Evolutionary conservation across 2,888 invertebrate genomes (phyloP), one percentile per base, ranked within the genome.

Genomic region (Flabesymbios commensalis): DNA sequence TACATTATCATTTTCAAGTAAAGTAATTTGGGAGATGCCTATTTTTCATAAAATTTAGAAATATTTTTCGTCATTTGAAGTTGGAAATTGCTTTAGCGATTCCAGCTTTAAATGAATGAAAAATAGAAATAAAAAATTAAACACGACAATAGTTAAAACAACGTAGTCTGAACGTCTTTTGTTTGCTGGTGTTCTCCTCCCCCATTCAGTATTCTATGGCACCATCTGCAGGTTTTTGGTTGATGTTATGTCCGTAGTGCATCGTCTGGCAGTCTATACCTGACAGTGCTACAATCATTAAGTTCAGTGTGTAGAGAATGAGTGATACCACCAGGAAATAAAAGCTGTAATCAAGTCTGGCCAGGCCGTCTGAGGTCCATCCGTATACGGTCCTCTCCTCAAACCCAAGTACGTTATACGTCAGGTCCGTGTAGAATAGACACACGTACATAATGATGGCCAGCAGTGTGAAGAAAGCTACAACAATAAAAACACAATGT

Each of bases 161-260:
- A n/a, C n/a, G n/a, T n/a, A n/a, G n/a, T n/a, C n/a, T n/a, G n/a
- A n/a, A n/a, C n/a, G n/a, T n/a, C n/a, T n/a, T n/a, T n/a, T n/a
- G n/a, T n/a, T n/a, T n/a, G n/a, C n/a, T n/a, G n/a, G n/a, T n/a
- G n/a, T n/a, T n/a, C n/a, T n/a, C n/a, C n/a, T n/a, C n/a, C n/a
- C n/a, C n/a, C n/a, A n/a, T n/a, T 63, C 51, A 63, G 29, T 61
- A 64, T 60, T 61, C 61, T 60, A 64, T 64, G 19, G 61, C 60
- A 2, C 64, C 64, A 29, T 64, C 64, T 33, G 61, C 24, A 1
- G 64, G 36, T 36, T 64, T 64, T 28, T 48, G 41, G 33, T 55
- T 59, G 24, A 63, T 32, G 31, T 64, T 55, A 19, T 24, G 48
- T 10, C 39, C 36, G 57, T 64, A 61, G 3, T 51, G 14, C 17